Conservation (phyloP, 2,888 invertebrate species). For the Xestia c-nigrum region DNA sequence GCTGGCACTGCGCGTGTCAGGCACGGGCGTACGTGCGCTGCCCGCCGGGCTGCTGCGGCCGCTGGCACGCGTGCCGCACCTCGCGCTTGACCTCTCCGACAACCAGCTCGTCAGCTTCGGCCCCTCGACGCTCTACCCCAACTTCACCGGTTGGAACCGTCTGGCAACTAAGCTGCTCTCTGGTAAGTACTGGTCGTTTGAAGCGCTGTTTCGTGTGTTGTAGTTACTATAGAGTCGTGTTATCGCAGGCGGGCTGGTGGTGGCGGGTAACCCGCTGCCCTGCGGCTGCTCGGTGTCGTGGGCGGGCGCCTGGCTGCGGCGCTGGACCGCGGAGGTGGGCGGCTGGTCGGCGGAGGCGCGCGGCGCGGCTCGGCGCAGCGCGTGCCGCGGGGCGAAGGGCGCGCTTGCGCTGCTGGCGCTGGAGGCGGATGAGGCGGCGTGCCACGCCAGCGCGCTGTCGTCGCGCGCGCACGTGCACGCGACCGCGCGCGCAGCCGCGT, state of each 20-base stretch:
- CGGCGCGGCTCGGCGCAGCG: slow-evolving; percentile 69
- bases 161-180: slow-evolving; percentile 95
- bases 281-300: slow-evolving; percentile 96
- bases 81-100: slow-evolving; percentile 94
- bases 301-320: slow-evolving; percentile 96
- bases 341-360: slow-evolving; percentile 88
- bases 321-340: slow-evolving; percentile 96
- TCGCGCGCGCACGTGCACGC: slow-evolving; percentile 30
- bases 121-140: slow-evolving; percentile 94
- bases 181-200: slow-evolving; percentile 85
- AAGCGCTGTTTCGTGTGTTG: background rate
- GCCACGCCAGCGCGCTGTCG: slow-evolving; percentile 94
- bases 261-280: slow-evolving; percentile 94
- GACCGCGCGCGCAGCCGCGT: slow-evolving; percentile 21
- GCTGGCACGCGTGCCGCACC: slow-evolving; percentile 93
- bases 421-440: slow-evolving; percentile 93
- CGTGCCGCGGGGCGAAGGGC: slow-evolving; percentile 75
- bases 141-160: slow-evolving; percentile 95
- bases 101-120: slow-evolving; percentile 93
- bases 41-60: slow-evolving; percentile 93
- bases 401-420: slow-evolving; percentile 91
- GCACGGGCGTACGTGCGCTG: slow-evolving; percentile 93
- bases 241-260: slow-evolving; percentile 93
- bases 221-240: background rate
- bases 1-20: slow-evolving; percentile 92